Evolutionary conservation across 2,113 vertebrate genomes (phyloP), one percentile per base, ranked within the genome.

Genomic region (Nycticebus coucang): DNA sequence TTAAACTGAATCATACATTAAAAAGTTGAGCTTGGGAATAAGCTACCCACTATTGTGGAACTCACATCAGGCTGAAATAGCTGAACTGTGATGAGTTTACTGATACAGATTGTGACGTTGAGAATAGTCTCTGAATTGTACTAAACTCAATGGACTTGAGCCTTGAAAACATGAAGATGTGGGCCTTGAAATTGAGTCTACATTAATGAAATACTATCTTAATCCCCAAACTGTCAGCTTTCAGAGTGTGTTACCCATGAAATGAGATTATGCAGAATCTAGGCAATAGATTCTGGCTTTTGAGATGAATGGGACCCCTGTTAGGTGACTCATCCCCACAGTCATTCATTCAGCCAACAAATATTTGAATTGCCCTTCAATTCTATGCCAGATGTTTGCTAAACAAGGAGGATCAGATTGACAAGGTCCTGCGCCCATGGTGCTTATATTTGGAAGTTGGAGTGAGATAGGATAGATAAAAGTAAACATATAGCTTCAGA

Each of bases 1-100:
- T 93, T 90, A 89, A 88, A 79, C 33, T 50, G 85, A 95, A 97
- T 45, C 57, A 59, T 50, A 64, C 64, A 24, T 82, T 64, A 77
- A 83, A 53, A 69, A 80, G 10, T 45, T 75, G 80, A 57, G 83
- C 81, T 55, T 69, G 18, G 77, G 17, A 69, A 82, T 91, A 71
- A 92, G 33, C 11, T 74, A 64, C 4, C 26, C 41, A 26, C 28
- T 79, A 62, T 50, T 88, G 7, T 11, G 35, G n/a, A 92, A 57
- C 26, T 82, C 33, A 66, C 26, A 90, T 77, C 35, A 21, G 41
- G 45, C 37, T 33, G 26, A 84, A 95, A 71, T 66, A 83, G 13
- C 30, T 37, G 35, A 97, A 37, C 45, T 81, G 50, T 45, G 33
- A 74, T 81, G 55, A 84, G 24, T 83, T 95, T 60, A 45, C 53